Evolutionary conservation across 2,797 vertebrate genomes (phyloP).

Genomic region (Sarcoramphus papa): DNA sequence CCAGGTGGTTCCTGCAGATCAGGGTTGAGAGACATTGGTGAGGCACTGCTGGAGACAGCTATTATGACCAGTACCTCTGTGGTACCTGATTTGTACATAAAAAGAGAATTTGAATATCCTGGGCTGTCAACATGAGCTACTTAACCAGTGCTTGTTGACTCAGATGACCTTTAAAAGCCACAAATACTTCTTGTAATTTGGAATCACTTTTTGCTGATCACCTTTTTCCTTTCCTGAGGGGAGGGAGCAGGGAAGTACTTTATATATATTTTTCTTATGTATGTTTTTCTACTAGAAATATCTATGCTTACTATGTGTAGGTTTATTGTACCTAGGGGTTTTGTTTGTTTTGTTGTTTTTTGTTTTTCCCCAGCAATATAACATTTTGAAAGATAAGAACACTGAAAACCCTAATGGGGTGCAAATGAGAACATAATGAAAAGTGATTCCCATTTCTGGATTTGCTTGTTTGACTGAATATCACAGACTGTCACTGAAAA

Average conservation of each 20-base stretch:
- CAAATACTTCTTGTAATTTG: background rate
- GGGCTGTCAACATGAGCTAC: background rate
- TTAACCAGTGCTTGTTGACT: background rate
- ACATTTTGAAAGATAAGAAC: slow-evolving; percentile 5
- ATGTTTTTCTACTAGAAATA: background rate
- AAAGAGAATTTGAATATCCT: background rate
- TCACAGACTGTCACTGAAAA: slow-evolving; percentile 6
- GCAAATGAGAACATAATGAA: slow-evolving; percentile 48
- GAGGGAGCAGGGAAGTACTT: background rate
- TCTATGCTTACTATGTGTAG: background rate
- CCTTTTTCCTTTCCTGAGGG: background rate
- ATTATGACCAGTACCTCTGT: background rate
- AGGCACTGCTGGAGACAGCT: background rate
- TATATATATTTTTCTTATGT: background rate
- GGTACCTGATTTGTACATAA: background rate
- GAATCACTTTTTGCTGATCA: background rate
- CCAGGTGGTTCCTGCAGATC: background rate
- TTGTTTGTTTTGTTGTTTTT: slow-evolving; percentile 32
- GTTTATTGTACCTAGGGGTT: slow-evolving; percentile 21
- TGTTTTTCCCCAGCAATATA: background rate
- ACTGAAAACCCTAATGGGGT: slow-evolving; percentile 26
- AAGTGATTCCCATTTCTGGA: slow-evolving; percentile 34
- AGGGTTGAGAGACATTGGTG: background rate
- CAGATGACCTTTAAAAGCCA: background rate
- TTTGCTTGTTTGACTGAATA: background rate